A percentile compares a stretch with the other conserved stretches of the same genome.
These are phyloP conservation scores for Microchrysa polita DNA, from an alignment of 2,888 invertebrate genomes.

Conservation along the genomic window DNA sequence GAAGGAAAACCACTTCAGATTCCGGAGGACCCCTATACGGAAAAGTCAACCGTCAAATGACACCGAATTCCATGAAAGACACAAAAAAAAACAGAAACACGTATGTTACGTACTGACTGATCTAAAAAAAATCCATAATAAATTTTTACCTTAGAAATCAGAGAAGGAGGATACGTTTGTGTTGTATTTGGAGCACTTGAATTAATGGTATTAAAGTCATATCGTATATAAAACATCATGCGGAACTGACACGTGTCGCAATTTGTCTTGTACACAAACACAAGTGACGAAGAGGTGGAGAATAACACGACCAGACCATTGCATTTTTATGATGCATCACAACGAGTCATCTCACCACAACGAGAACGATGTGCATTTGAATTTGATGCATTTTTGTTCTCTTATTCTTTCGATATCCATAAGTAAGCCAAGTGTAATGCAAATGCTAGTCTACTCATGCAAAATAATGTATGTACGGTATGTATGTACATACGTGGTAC, in stretches of 20 bases:
- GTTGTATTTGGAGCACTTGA: constrained; percentile 41
- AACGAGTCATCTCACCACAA: too few relatives aligned
- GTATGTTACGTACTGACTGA: constrained; percentile 28
- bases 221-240: constrained; percentile 24
- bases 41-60: constrained; percentile 28
- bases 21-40: constrained; percentile 5
- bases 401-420: too few relatives aligned
- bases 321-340: constrained; percentile 31
- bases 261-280: constrained; percentile 32
- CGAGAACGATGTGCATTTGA: neutral
- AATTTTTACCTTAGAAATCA: too few relatives aligned
- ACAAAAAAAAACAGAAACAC: too few relatives aligned
- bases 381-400: too few relatives aligned
- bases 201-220: constrained; percentile 28
- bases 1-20: constrained; percentile 25
- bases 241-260: constrained; percentile 42
- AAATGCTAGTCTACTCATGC: neutral
- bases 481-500: constrained; percentile 10
- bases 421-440: constrained; percentile 3
- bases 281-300: constrained; percentile 7
- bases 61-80: constrained; percentile 27
- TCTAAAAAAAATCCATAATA: neutral
- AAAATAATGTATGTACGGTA: constrained; percentile 7
- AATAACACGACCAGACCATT: neutral
- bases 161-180: constrained; percentile 13